These are phyloP conservation scores for Polydrusus tereticollis DNA, from an alignment of 2,888 invertebrate genomes.

Conservation along the genomic window DNA sequence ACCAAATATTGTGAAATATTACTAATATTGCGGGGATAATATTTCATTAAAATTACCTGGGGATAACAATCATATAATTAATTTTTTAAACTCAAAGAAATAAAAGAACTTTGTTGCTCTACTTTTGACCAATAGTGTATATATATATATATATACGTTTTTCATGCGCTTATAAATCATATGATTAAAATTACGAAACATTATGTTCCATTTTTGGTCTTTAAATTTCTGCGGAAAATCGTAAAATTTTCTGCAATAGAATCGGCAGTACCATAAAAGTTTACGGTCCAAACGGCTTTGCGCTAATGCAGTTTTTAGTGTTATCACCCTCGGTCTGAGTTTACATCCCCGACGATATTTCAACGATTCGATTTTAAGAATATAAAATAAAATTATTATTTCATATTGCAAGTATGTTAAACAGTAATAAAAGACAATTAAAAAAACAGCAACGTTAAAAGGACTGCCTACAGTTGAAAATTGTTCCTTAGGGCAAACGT, in stretches of 20 bases:
- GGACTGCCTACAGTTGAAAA: no score
- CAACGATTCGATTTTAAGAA: neutral
- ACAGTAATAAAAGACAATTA: neutral
- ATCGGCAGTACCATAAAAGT: slow-evolving; percentile 29
- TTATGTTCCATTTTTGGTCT: neutral
- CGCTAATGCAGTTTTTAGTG: slow-evolving; percentile 34
- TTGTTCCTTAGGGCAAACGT: no score
- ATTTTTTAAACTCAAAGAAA: no score
- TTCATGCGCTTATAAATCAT: neutral
- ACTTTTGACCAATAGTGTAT: no score
- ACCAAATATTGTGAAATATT: no score
- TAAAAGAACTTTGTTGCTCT: no score
- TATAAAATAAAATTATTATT: neutral
- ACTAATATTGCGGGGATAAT: no score
- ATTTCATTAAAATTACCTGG: no score
- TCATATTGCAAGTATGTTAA: neutral
- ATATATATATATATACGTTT: no score
- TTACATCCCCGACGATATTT: neutral
- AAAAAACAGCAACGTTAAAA: no score
- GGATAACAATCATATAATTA: no score
- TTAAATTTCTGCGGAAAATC: slow-evolving; percentile 10
- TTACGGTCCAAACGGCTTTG: slow-evolving; percentile 23
- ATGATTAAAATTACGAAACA: neutral
- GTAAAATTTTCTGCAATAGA: slow-evolving; percentile 25
- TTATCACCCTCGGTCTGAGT: slow-evolving; percentile 2